Evolutionary conservation across 2,888 invertebrate genomes (phyloP).

Genomic region (Dolomedes plantarius): DNA sequence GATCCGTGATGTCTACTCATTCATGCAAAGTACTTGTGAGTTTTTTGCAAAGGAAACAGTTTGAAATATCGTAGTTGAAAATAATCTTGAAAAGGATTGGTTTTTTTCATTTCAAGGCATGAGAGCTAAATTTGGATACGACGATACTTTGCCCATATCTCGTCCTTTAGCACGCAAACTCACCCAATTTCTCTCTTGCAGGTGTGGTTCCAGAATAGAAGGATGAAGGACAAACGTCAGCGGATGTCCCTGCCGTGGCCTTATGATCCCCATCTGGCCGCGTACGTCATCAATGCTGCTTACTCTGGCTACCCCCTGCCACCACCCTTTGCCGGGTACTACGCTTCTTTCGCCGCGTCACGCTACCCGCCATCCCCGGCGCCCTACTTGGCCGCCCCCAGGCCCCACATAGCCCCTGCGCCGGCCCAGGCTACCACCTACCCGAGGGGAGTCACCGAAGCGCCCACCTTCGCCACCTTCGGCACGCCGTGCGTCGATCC

Average conservation of each 20-base stretch:
- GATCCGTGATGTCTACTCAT: too few relatives aligned
- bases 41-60: too few relatives aligned
- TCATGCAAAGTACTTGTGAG: too few relatives aligned
- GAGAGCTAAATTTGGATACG: too few relatives aligned
- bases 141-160: too few relatives aligned
- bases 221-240: conserved; percentile 98
- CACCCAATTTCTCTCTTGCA: conserved; percentile 79
- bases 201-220: conserved; percentile 98
- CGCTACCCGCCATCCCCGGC: conserved; percentile 70
- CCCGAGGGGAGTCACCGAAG: neutral
- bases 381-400: conserved; percentile 56
- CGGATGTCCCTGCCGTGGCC: conserved; percentile 96
- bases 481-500: conserved; percentile 54
- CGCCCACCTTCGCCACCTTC: conserved; percentile 15
- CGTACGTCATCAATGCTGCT: conserved; percentile 90
- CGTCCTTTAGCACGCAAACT: too few relatives aligned
- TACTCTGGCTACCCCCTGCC: conserved; percentile 79
- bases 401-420: conserved; percentile 48
- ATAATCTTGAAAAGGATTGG: too few relatives aligned
- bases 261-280: conserved; percentile 93
- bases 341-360: conserved; percentile 60
- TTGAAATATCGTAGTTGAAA: too few relatives aligned
- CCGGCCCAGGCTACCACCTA: conserved; percentile 26
- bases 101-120: too few relatives aligned
- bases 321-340: conserved; percentile 76